phyloP scores from a whole-genome alignment of 2,888 invertebrate species.

The Drosophila austrosaltans region DNA sequence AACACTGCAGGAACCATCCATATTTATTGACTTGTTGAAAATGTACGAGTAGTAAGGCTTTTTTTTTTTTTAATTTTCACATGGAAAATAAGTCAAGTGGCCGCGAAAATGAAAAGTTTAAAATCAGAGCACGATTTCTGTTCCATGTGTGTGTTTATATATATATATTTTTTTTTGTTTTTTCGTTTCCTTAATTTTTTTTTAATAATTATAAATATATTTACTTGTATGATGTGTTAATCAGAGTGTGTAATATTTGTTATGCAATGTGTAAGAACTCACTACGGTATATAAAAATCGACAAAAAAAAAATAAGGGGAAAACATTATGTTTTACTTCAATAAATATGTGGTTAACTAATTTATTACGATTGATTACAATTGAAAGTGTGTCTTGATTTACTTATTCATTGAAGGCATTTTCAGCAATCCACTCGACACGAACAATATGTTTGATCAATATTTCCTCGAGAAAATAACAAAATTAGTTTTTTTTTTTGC shows the following conservation, averaged over 20 bases:
- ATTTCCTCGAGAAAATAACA: slow-evolving; percentile 38
- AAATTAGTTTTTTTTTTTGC: not conserved
- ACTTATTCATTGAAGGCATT: not conserved
- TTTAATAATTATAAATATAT: slow-evolving; percentile 59
- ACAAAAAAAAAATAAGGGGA: slow-evolving; percentile 2
- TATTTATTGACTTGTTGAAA: slow-evolving; percentile 17
- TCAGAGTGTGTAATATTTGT: slow-evolving; percentile 67
- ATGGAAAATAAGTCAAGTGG: slow-evolving; percentile 6
- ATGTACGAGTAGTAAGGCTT: slow-evolving; percentile 1
- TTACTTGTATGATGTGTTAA: slow-evolving; percentile 46
- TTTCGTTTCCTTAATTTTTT: slow-evolving; percentile 40
- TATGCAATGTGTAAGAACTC: slow-evolving; percentile 73
- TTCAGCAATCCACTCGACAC: not conserved
- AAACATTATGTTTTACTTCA: slow-evolving; percentile 21
- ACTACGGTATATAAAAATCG: slow-evolving; percentile 52
- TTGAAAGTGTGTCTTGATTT: not conserved
- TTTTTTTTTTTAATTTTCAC: slow-evolving; percentile 4
- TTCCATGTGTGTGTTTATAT: slow-evolving; percentile 45
- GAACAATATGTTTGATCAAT: slow-evolving; percentile 56
- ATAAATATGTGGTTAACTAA: slow-evolving; percentile 69
- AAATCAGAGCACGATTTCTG: slow-evolving; percentile 50
- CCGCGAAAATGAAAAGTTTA: slow-evolving; percentile 25
- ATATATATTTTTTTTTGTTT: slow-evolving; percentile 46
- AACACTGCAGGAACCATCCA: slow-evolving; percentile 10
- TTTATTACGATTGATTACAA: slow-evolving; percentile 48